Evolutionary conservation across 2,113 vertebrate genomes (phyloP), one percentile per base, ranked within the genome.

Genomic region (Myocastor coypus): DNA sequence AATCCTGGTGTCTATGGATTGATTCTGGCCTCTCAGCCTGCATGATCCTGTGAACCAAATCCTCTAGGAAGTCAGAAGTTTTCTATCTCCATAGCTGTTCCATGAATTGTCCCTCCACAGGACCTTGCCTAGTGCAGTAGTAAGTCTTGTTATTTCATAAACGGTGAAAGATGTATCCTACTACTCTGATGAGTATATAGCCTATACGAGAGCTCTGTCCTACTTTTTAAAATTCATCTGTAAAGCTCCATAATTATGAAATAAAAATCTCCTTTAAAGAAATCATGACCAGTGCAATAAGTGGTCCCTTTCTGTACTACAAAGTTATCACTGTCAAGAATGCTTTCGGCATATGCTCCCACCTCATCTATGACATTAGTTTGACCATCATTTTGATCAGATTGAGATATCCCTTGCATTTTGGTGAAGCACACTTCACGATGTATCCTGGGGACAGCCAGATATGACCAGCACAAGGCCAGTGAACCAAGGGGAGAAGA

Each of bases 271-370:
- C 28, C 59, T n/a, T 30, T 42, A 8, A 40, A 57, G 34, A 83
- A 78, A 7, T 78, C 26, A 28, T 16, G 68, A 12, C 89, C 5
- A 92, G 17, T 40, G 4, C 69, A 26, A 40, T 71, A 59, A 59
- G 1, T 57, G 3, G 30, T 95, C 3, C 19, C 32, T 64, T 5
- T 46, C 52, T 32, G 9, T 34, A 30, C 0, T 12, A 22, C 20
- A 52, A 71, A 50, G 4, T 66, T 88, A 13, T 7, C n/a, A 40
- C 85, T 24, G 5, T n/a, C 55, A 80, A 75, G 11, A 61, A 46
- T 3, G 24, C 22, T 26, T n/a, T 24, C 10, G 28, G 13, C 28
- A 0, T 46, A 42, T 10, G 1, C 12, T 66, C 57, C 1, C 37
- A 32, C 63, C 1, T 28, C 40, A 16, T 30, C 63, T 52, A 30